These are phyloP conservation scores for Leptinotarsa peninsularis DNA, from an alignment of 2,888 invertebrate genomes.

Conservation along the genomic window DNA sequence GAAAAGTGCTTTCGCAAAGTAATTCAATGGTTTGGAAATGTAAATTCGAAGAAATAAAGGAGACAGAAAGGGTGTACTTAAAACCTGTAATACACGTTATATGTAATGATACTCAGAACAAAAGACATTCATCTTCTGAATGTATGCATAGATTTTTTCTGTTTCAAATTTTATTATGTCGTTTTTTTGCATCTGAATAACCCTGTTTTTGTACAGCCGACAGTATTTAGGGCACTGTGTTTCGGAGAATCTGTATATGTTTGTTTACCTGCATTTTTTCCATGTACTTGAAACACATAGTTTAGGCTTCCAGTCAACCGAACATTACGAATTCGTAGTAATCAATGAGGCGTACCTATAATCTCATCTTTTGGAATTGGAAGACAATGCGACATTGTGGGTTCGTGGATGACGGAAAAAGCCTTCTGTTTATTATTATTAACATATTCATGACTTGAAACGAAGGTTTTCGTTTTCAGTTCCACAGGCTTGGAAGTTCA, in stretches of 20 bases:
- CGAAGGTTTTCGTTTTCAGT: neutral
- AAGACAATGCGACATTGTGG: neutral
- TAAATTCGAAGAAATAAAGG: too few relatives aligned
- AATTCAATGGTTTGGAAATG: too few relatives aligned
- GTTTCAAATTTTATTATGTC: too few relatives aligned
- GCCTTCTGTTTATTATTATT: neutral
- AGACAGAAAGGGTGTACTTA: too few relatives aligned
- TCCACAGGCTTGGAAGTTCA: too few relatives aligned
- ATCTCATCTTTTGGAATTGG: neutral
- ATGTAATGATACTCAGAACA: too few relatives aligned
- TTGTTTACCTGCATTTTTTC: constrained; percentile 19
- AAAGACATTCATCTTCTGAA: too few relatives aligned
- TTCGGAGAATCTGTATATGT: constrained; percentile 19
- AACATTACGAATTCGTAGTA: too few relatives aligned
- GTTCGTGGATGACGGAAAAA: neutral
- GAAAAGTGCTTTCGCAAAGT: too few relatives aligned
- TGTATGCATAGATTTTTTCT: too few relatives aligned
- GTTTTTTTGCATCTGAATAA: neutral
- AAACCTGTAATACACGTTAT: too few relatives aligned
- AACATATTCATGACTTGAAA: neutral
- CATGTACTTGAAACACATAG: neutral
- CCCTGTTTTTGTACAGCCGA: neutral
- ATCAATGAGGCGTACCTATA: neutral
- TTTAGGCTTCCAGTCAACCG: too few relatives aligned
- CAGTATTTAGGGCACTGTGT: constrained; percentile 3